Evolutionary conservation across 2,888 invertebrate genomes (phyloP).

Genomic region (Pandemis heparana): DNA sequence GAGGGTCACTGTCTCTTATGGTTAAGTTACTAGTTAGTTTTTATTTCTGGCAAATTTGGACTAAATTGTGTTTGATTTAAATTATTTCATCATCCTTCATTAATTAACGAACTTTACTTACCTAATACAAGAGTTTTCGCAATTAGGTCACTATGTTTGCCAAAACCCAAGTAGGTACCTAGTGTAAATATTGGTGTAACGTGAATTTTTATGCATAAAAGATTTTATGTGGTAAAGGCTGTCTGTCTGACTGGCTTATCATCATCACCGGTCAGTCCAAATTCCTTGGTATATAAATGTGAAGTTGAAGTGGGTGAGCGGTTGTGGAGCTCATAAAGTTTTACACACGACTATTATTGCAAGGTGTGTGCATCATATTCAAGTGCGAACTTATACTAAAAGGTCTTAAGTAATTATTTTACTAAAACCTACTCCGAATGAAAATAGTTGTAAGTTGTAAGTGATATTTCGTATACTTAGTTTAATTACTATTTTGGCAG

Average conservation of each 20-base stretch:
- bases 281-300: no score
- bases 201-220: not conserved
- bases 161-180: not conserved
- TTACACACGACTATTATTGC: no score
- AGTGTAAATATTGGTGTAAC: not conserved
- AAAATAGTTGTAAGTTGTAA: no score
- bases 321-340: no score
- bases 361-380: no score
- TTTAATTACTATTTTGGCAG: conserved; percentile 69
- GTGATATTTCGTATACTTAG: not conserved
- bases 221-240: not conserved
- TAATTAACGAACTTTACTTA: no score
- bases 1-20: conserved; percentile 30
- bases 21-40: not conserved
- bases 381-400: no score
- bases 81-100: not conserved
- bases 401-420: no score
- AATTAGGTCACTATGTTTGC: not conserved
- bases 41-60: not conserved
- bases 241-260: not conserved
- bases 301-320: no score
- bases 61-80: not conserved
- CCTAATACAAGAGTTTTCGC: no score
- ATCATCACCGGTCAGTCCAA: no score
- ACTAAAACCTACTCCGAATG: no score